Evolutionary conservation across 2,888 invertebrate genomes (phyloP), one percentile per base, ranked within the genome.

Genomic region (Drosophila bunnanda): DNA sequence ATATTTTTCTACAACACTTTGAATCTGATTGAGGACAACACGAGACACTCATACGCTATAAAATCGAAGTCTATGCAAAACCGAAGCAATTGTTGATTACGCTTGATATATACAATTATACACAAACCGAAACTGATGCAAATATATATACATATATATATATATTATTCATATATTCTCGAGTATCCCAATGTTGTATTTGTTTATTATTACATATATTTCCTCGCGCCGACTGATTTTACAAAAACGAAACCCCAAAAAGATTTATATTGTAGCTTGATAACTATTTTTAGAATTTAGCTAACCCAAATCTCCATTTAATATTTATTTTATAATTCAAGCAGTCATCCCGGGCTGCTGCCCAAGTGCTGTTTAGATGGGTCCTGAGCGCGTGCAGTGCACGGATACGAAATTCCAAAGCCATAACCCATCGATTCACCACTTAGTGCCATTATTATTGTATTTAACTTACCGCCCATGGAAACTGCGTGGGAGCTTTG

Each of bases 21-120:
- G 89, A 82, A 82, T 89, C 88, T 83, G 82, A 82, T 67, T 50
- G 48, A 88, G 69, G 39, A 59, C 39, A 78, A 79, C 85, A 84
- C 82, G 77, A 75, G 80, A 75, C 77, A 77, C 88, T 88, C 83
- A 87, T 69, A 64, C 52, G 56, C 82, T 64, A 66, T 68, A 75
- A 50, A 78, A 72, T 66, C 71, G 36, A 72, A 76, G 57, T 70
- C 76, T 72, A 78, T 82, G 78, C 72, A 70, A 81, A 79, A 79
- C 80, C 77, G 75, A 83, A 77, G 86, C 89, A 84, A 84, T 89
- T 88, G 80, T 88, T 85, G 44, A 83, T 70, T 85, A 88, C 83
- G 88, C 89, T 84, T 88, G 68, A 83, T 87, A 66, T 75, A 56
- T 65, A 46, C 52, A 75, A 53, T 39, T 53, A 71, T 53, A 70